These are phyloP conservation scores for Lepilemur septentrionalis DNA, from an alignment of 2,797 vertebrate genomes.

Conservation along the genomic window DNA sequence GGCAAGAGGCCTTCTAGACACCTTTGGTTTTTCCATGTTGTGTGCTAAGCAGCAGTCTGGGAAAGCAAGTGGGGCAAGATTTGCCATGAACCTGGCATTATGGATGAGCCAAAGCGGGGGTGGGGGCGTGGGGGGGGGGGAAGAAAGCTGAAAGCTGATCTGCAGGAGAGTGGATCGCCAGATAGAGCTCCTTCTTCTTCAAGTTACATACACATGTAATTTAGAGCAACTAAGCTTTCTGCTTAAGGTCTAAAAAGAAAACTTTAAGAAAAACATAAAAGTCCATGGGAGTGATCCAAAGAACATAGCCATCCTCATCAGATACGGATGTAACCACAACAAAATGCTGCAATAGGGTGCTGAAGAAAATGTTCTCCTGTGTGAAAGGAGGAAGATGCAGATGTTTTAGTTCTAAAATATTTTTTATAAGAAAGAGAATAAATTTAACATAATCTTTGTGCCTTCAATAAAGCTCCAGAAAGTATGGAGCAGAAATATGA, in stretches of 20 bases:
- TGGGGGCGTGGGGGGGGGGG: too few species aligned
- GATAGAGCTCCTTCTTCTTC: neutral
- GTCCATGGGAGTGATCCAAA: neutral
- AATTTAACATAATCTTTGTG: neutral
- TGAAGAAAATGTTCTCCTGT: neutral
- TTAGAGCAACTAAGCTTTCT: neutral
- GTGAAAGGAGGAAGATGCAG: neutral
- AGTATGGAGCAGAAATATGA: neutral
- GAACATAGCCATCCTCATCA: neutral
- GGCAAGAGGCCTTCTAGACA: neutral
- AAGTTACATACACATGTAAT: neutral
- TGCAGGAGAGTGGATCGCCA: neutral
- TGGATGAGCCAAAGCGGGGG: neutral
- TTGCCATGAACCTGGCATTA: neutral
- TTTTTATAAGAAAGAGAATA: neutral
- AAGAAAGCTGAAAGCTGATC: neutral
- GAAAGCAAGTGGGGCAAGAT: neutral
- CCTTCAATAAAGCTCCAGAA: neutral
- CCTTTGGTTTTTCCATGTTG: neutral
- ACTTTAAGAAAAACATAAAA: neutral
- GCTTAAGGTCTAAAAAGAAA: neutral
- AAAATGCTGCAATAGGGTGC: neutral
- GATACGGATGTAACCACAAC: neutral
- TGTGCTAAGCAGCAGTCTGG: neutral
- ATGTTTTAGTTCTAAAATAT: neutral